Conservation (phyloP, 1,140 invertebrate species). For the Heliconius congener region DNA sequence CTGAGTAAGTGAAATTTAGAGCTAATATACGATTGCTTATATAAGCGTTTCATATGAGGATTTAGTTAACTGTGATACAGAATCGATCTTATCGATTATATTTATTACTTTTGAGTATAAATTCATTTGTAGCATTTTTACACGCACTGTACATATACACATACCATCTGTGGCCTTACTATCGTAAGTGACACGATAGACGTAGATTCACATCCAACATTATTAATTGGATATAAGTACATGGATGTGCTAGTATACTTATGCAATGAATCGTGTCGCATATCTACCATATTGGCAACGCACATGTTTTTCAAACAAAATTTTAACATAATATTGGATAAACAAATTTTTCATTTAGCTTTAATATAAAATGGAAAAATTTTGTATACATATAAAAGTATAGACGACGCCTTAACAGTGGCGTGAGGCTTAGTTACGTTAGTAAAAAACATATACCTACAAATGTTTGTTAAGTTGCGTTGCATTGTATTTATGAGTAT, state of each 20-base stretch:
- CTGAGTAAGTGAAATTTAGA: constrained; percentile 23
- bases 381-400: neutral
- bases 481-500: constrained; percentile 15
- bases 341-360: too few relatives aligned
- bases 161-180: too few relatives aligned
- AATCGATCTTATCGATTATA: neutral
- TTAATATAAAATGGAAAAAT: too few relatives aligned
- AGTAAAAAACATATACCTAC: constrained; percentile 24
- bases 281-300: too few relatives aligned
- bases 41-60: neutral
- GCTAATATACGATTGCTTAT: constrained; percentile 11
- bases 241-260: neutral
- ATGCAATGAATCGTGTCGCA: neutral
- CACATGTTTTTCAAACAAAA: too few relatives aligned
- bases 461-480: constrained; percentile 6
- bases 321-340: too few relatives aligned
- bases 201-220: neutral
- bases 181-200: too few relatives aligned
- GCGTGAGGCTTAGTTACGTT: constrained; percentile 6
- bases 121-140: too few relatives aligned
- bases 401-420: constrained; percentile 17
- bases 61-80: neutral
- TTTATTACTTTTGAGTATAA: neutral
- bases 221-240: neutral
- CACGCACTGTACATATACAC: neutral